Evolutionary conservation across 2,113 vertebrate genomes (phyloP), one percentile per base, ranked within the genome.

Genomic region (Petroica traversi): DNA sequence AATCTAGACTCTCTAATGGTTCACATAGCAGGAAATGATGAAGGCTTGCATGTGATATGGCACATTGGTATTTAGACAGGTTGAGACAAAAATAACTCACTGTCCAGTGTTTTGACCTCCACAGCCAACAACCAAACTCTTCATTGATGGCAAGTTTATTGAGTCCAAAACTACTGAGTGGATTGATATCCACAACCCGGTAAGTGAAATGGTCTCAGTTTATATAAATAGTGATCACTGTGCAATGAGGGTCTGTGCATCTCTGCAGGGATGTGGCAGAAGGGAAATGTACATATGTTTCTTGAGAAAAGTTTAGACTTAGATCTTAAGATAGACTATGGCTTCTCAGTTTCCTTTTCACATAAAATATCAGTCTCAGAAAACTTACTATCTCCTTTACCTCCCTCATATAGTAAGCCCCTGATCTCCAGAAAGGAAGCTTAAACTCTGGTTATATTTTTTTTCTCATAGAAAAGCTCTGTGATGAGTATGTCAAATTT

Each of bases 141-240:
- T 99, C 96, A 99, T 99, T 74, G 99, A 99, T 98, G 99, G 99
- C 45, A 99, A 99, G 95, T 99, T 99, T 96, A 94, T 99, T 48
- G 99, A 99, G 85, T 99, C 99, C 94, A 99, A 98, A 98, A 99
- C 97, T 46, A 98, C 99, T 48, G 99, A 99, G 97, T 99, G 99
- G 99, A 98, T 99, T 28, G 98, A 99, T 96, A 98, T 99, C 95
- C 99, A 99, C 97, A 99, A 99, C 95, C 99, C 99, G 17, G 99
- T 99, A 97, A 99, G 99, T 98, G 95, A 92, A 82, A 28, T 13
- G 17, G 24, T 31, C 80, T 88, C 76, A 81, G 29, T 11, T 78
- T 43, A 19, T 57, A 2, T 49, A 38, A 38, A 19, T 6, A 16
- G 38, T 2, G 1, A 54, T 54, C 14, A 12, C 48, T 58, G n/a